Evolutionary conservation across 2,797 vertebrate species (phyloP).

Genomic region (Micromesistius poutassou): DNA sequence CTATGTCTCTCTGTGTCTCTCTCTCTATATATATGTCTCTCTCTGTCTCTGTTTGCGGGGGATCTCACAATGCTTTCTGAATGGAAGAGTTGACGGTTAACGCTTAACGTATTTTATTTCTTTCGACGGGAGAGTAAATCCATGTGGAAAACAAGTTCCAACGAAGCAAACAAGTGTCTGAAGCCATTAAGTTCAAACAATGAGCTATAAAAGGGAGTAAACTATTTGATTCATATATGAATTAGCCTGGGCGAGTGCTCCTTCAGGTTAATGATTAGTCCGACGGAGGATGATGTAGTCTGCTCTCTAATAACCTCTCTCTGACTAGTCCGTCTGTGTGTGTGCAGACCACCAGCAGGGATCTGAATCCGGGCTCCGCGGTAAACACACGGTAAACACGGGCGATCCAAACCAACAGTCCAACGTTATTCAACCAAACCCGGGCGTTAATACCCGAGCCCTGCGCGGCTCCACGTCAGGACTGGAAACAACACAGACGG

Average conservation of each 20-base stretch:
- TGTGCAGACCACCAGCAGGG: background rate
- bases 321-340: background rate
- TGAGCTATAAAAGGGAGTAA: constrained; percentile 41
- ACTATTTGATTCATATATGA: background rate
- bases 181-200: constrained; percentile 68
- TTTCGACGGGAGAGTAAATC: constrained; percentile 42
- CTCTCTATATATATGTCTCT: no score
- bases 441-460: background rate
- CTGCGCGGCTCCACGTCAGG: background rate
- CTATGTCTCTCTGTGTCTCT: no score
- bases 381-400: background rate
- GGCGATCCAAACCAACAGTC: background rate
- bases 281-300: no score
- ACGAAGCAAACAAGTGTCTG: constrained; percentile 75
- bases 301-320: background rate
- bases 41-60: no score
- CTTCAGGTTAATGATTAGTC: no score
- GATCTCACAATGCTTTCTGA: no score
- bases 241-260: background rate
- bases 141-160: constrained; percentile 55
- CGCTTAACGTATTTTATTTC: constrained; percentile 36
- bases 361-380: background rate
- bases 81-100: constrained; percentile 12
- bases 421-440: background rate
- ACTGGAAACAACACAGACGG: constrained; percentile 5